A percentile compares a stretch with the other conserved stretches of the same genome.
Conservation (phyloP, 2,113 vertebrate genomes). For the Brienomyrus longianalis region DNA sequence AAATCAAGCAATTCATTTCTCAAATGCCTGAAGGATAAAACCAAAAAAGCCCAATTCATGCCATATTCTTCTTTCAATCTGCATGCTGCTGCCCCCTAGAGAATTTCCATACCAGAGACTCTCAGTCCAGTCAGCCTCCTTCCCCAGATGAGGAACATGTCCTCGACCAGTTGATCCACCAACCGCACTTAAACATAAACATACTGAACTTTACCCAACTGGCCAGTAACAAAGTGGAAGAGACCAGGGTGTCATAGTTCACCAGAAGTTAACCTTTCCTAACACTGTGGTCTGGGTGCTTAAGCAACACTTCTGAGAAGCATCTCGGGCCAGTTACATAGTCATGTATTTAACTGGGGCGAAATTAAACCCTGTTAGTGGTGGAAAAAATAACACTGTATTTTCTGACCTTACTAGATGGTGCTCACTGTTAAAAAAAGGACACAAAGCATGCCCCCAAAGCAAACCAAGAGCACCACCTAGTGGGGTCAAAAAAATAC, state of each 20-base stretch:
- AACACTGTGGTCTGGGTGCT: not conserved
- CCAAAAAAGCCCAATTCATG: conserved; percentile 27
- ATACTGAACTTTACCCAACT: conserved; percentile 17
- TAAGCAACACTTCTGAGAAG: not conserved
- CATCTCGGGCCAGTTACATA: not conserved
- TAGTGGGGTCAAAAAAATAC: not conserved
- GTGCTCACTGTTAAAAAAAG: too few relatives aligned
- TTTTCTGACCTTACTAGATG: not conserved
- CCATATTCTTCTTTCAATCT: conserved; percentile 25
- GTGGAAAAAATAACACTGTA: not conserved
- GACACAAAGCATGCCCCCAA: too few relatives aligned
- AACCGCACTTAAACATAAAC: conserved; percentile 47
- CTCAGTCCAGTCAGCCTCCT: conserved; percentile 43
- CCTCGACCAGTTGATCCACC: conserved; percentile 43
- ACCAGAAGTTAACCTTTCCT: not conserved
- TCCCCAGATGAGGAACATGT: conserved; percentile 44
- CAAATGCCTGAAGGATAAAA: conserved; percentile 24
- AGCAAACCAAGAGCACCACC: not conserved
- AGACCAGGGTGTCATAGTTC: not conserved
- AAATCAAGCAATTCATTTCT: not conserved
- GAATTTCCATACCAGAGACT: conserved; percentile 37
- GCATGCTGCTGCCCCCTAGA: conserved; percentile 37
- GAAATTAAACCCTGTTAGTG: not conserved
- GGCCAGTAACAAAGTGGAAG: not conserved
- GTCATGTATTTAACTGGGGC: not conserved